These are phyloP conservation scores for Corynorhinus townsendii DNA, from an alignment of 2,113 vertebrate genomes.

Conservation along the genomic window DNA sequence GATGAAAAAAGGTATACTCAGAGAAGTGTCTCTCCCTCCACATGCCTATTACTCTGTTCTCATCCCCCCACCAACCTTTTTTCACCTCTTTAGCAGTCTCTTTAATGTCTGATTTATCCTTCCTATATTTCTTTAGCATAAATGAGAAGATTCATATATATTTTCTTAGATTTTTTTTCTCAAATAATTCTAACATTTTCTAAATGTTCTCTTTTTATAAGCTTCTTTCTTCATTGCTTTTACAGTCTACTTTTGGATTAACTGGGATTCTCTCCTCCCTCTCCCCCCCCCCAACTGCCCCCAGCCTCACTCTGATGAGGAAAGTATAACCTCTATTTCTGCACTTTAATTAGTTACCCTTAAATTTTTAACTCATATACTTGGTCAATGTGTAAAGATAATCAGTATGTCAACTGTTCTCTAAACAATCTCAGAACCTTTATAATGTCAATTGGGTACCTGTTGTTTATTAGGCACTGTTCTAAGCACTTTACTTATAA, in stretches of 20 bases:
- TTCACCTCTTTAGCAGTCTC: background rate
- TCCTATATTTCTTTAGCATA: background rate
- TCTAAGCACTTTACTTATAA: background rate
- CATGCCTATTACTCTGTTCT: background rate
- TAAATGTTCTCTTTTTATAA: background rate
- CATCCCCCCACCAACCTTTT: background rate
- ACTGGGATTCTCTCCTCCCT: background rate
- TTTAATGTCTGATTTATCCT: conserved; percentile 13
- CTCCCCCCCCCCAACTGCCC: too few species aligned
- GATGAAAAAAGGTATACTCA: background rate
- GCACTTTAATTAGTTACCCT: background rate
- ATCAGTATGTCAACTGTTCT: background rate
- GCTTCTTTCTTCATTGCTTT: background rate
- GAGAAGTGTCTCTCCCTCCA: background rate
- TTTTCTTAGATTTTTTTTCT: background rate
- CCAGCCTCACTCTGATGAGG: background rate
- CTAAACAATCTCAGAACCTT: background rate
- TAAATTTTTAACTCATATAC: background rate
- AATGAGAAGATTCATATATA: background rate
- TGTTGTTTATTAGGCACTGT: background rate
- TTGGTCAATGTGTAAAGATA: background rate
- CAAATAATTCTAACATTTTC: background rate
- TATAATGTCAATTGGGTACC: background rate
- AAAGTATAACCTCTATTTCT: background rate
- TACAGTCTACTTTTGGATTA: background rate